Conservation (phyloP, 2,888 invertebrate genomes). For the Hypomecis atomaria region DNA sequence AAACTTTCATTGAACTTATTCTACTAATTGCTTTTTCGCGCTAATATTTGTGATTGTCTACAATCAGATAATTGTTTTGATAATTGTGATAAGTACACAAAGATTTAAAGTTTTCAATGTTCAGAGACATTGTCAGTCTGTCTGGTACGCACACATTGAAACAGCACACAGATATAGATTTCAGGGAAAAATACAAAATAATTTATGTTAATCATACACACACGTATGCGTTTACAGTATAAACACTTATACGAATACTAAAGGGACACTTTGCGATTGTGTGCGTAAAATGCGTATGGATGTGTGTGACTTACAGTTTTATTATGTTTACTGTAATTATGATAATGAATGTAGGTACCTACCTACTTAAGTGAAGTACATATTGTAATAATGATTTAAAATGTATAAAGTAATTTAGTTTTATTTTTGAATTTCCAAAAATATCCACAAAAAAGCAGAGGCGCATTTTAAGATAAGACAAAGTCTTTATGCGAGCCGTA, state of each 20-base stretch:
- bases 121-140: constrained; percentile 11
- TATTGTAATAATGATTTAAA: neutral
- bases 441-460: too few relatives aligned
- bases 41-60: constrained; percentile 37
- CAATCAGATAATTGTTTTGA: neutral
- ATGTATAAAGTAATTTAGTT: neutral
- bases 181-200: constrained; percentile 42
- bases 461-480: too few relatives aligned
- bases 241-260: constrained; percentile 32
- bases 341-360: constrained; percentile 8
- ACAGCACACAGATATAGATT: constrained; percentile 40
- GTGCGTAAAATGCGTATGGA: constrained; percentile 17
- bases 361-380: neutral
- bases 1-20: constrained; percentile 51
- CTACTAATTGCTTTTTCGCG: constrained; percentile 31
- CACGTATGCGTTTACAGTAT: constrained; percentile 35
- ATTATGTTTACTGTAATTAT: constrained; percentile 47
- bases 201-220: constrained; percentile 40
- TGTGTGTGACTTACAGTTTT: constrained; percentile 47
- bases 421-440: neutral
- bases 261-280: constrained; percentile 33
- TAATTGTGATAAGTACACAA: constrained; percentile 15
- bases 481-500: too few relatives aligned
- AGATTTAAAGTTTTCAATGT: constrained; percentile 10
- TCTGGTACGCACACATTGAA: constrained; percentile 36